These are phyloP conservation scores for Alauda arvensis DNA, from an alignment of 2,797 vertebrate genomes.

Conservation along the genomic window DNA sequence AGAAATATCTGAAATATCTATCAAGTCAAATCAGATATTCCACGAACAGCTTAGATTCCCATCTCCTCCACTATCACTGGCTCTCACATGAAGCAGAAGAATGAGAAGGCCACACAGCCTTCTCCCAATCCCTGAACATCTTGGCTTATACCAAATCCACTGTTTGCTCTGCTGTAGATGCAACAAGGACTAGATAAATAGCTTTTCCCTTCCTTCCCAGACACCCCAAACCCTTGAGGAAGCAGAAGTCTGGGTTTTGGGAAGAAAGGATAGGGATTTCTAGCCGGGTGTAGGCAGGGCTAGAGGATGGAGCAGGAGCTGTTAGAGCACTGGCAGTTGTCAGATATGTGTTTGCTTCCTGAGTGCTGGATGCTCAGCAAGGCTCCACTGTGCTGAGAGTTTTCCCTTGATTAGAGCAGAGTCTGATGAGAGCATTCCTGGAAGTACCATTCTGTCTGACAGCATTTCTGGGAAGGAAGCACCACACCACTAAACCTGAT, in stretches of 20 bases:
- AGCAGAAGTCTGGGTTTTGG: background rate
- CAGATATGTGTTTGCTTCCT: background rate
- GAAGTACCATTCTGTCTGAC: background rate
- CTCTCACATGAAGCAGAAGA: background rate
- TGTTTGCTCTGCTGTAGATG: background rate
- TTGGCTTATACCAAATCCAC: background rate
- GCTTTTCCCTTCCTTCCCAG: background rate
- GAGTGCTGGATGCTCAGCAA: background rate
- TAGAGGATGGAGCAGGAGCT: background rate
- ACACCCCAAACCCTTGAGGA: background rate
- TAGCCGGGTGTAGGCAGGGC: background rate
- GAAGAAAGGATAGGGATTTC: background rate
- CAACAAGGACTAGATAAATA: background rate
- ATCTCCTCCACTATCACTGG: background rate
- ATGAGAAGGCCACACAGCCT: background rate
- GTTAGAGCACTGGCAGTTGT: background rate
- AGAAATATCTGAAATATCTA: background rate
- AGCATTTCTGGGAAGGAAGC: constrained; percentile 35
- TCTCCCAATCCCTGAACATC: rapidly evolving
- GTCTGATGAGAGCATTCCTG: constrained; percentile 15
- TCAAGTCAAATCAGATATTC: background rate
- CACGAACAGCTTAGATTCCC: background rate
- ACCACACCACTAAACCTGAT: background rate
- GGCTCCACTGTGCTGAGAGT: background rate
- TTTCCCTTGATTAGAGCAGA: background rate